Evolutionary conservation across 1,140 invertebrate species (phyloP), one percentile per base, ranked within the genome.

Genomic region (Psilanteris sp.): DNA sequence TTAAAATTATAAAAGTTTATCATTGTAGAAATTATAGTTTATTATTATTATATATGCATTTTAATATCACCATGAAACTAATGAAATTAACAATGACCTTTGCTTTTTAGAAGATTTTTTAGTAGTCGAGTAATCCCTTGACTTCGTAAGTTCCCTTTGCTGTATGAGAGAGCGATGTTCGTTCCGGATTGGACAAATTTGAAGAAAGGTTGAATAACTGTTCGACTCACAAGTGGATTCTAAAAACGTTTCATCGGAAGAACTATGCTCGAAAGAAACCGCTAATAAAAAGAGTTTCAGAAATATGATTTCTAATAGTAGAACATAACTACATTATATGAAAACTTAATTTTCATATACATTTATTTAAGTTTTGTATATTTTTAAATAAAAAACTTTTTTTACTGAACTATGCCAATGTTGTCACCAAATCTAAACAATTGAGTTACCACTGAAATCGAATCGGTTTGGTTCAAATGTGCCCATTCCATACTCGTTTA

Each of bases 121-220:
- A 48, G 24, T 29, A 44, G 27, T 29, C 55, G 75, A 67, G 39
- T 76, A 77, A 57, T 84, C 74, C 64, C 37, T 83, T 54, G 78
- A 36, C 64, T 78, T 68, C 18, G 64, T 83, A 84, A 85, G 80
- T 85, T 84, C 79, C 84, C 84, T 85, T 52, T 77, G 79, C 74
- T 85, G 80, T 54, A 54, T 78, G 55, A 86, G 79, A 82, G 64
- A 74, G 39, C 83, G 78, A 75, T 85, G 83, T 77, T 85, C 81
- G 54, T 83, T 80, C 64, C 71, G 59, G 57, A 82, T 52, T 79
- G 79, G 82, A 77, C 79, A 86, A 76, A 79, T 77, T 85, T 81
- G 79, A 81, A 81, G 77, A 54, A 77, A 80, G 10, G 54, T 44
- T 34, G 57, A 20, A 37, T 67, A 15, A 50, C 57, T 27, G 15